A percentile compares a stretch with the other conserved stretches of the same genome.
phyloP scores from a whole-genome alignment of 2,113 vertebrate species.

The Synchiropus splendidus region DNA sequence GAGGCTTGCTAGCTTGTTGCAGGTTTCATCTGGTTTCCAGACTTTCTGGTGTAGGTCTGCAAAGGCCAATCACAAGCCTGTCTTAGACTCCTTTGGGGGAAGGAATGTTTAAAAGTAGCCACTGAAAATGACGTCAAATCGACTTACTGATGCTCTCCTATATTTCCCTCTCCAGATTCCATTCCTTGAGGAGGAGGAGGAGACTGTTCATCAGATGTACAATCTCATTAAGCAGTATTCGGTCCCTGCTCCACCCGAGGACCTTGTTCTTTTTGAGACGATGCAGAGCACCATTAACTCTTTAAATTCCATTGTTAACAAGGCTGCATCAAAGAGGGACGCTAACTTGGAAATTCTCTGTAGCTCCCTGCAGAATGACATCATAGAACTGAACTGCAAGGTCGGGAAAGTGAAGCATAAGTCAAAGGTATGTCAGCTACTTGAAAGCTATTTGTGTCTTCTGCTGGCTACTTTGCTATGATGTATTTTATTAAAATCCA shows the following conservation, averaged over 20 bases:
- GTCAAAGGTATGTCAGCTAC: slow-evolving; percentile 62
- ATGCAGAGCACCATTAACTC: slow-evolving; percentile 61
- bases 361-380: slow-evolving; percentile 64
- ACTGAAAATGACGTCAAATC: too few relatives aligned
- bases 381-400: slow-evolving; percentile 65
- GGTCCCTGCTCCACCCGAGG: slow-evolving; percentile 70
- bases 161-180: slow-evolving; percentile 60
- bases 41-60: too few relatives aligned
- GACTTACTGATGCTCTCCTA: too few relatives aligned
- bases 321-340: slow-evolving; percentile 58
- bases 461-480: too few relatives aligned
- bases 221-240: slow-evolving; percentile 69
- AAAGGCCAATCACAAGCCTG: too few relatives aligned
- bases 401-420: slow-evolving; percentile 58
- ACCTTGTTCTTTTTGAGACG: slow-evolving; percentile 68
- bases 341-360: slow-evolving; percentile 63
- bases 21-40: too few relatives aligned
- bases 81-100: too few relatives aligned
- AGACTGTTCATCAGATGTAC: slow-evolving; percentile 71
- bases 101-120: too few relatives aligned
- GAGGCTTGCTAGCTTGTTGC: too few relatives aligned
- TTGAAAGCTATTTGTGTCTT: neutral
- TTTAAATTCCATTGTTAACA: slow-evolving; percentile 60
- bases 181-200: slow-evolving; percentile 65
- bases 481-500: too few relatives aligned